Base-by-base conservation (phyloP, 1,140 invertebrate species). In the Musca vetustissima region DNA sequence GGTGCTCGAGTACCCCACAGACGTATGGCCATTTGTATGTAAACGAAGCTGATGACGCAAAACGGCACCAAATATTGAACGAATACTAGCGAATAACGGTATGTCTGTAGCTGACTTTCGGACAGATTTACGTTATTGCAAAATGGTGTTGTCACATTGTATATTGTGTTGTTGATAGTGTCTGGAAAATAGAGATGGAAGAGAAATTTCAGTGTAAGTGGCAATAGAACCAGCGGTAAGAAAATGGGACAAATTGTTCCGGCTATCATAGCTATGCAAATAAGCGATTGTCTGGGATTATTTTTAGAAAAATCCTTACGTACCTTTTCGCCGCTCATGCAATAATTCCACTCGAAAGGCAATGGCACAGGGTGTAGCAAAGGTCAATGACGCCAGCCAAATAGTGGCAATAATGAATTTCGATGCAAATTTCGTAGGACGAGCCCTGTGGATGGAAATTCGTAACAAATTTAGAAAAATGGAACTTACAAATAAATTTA, bases 41-140 rank as follows among this genome's bases (percentile, higher is more conserved):
- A 94, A 1, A 91, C 91, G 72, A 88, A 92, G 22, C 88, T 90
- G 74, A 95, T 93, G 59, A 94, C 87, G 66, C 86, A 86, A 25
- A 94, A 84, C 1, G 92, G 92, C 24, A 90, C 87, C 47, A 93
- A 81, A 80, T 94, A 95, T 84, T 94, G 90, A 21, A 83, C 77
- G 70, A 86, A 79, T 2, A 89, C 86, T 50, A 91, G 75, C 0
- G 86, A 73, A 19, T 85, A 83, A 4, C 85, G 76, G 78, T 90
- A 90, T 1, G 81, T 81, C 70, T 85, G 77, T 83, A 89, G 84
- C n/a, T 85, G 78, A n/a, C 81, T 73, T 1, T 85, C 77, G 2
- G 86, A 83, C 2, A 91, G 76, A 66, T 86, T 85, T 6, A 83
- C 82, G 72, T 88, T 87, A 47, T 78, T 73, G 71, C 89, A 90